phyloP scores from a whole-genome alignment of 2,113 vertebrate species.

The Gadus chalcogrammus region DNA sequence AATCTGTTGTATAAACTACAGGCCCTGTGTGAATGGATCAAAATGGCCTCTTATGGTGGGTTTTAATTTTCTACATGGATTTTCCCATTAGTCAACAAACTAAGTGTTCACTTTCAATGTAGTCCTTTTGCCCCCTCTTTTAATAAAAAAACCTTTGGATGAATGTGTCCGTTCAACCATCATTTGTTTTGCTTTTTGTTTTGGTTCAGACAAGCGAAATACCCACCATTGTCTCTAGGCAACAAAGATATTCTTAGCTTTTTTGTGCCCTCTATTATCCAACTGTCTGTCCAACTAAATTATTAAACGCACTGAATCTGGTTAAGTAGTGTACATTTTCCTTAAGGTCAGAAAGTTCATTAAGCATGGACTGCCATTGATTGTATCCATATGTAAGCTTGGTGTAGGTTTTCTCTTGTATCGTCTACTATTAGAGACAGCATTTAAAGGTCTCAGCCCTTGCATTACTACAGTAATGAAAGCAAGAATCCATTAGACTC shows the following conservation, averaged over 20 bases:
- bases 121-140: constrained; percentile 32
- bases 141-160: constrained; percentile 38
- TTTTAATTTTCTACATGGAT: constrained; percentile 68
- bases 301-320: constrained; percentile 81
- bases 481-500: not conserved
- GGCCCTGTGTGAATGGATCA: not conserved
- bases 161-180: constrained; percentile 43
- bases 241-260: constrained; percentile 73
- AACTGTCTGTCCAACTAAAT: constrained; percentile 73
- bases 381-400: constrained; percentile 61
- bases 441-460: constrained; percentile 4
- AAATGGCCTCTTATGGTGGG: constrained; percentile 31
- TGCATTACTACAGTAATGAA: not conserved
- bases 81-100: constrained; percentile 45
- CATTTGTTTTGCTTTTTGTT: constrained; percentile 59
- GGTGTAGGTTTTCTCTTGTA: constrained; percentile 42
- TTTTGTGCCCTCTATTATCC: constrained; percentile 67
- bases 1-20: not conserved
- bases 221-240: constrained; percentile 60
- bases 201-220: constrained; percentile 66
- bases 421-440: constrained; percentile 13
- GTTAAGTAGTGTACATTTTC: constrained; percentile 74
- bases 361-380: constrained; percentile 75
- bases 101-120: constrained; percentile 39
- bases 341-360: constrained; percentile 82